Evolutionary conservation across 1,140 invertebrate genomes (phyloP).

Genomic region (Choristoneura fumiferana): DNA sequence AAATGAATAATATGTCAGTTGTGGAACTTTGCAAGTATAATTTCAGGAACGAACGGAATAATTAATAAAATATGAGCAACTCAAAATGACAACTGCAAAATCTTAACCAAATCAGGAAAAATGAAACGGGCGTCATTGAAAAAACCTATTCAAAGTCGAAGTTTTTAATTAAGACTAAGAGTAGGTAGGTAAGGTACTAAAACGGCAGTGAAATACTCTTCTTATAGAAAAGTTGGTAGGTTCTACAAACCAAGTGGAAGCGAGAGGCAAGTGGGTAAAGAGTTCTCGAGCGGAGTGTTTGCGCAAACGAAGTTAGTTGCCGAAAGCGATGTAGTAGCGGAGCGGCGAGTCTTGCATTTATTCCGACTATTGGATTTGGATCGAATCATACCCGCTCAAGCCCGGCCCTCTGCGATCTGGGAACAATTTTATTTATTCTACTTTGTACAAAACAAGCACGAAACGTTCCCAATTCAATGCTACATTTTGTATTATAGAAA

Average conservation of each 20-base stretch:
- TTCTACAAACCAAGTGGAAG: slow-evolving; percentile 38
- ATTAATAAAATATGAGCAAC: no score
- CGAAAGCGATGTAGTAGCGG: slow-evolving; percentile 35
- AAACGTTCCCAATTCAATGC: slow-evolving; percentile 1
- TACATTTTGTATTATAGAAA: not conserved
- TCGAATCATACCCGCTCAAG: slow-evolving; percentile 33
- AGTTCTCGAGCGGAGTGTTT: slow-evolving; percentile 37
- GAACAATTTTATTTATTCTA: slow-evolving; percentile 8
- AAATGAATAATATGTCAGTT: no score
- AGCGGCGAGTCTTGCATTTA: slow-evolving; percentile 34
- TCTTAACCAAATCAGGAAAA: no score
- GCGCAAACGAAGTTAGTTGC: slow-evolving; percentile 46
- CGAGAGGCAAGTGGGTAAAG: slow-evolving; percentile 39
- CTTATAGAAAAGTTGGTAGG: slow-evolving; percentile 24
- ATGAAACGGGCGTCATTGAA: no score
- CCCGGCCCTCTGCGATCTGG: not conserved
- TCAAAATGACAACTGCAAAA: no score
- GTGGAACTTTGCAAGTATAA: no score
- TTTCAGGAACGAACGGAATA: no score
- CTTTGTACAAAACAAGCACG: slow-evolving; percentile 3
- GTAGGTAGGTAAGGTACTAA: slow-evolving; percentile 17
- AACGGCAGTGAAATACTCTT: slow-evolving; percentile 20
- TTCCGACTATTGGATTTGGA: slow-evolving; percentile 40
- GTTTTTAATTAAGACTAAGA: slow-evolving; percentile 27
- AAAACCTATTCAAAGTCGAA: no score